Conservation (phyloP, 2,888 invertebrate genomes). For the Drosophila nigritarsus region DNA sequence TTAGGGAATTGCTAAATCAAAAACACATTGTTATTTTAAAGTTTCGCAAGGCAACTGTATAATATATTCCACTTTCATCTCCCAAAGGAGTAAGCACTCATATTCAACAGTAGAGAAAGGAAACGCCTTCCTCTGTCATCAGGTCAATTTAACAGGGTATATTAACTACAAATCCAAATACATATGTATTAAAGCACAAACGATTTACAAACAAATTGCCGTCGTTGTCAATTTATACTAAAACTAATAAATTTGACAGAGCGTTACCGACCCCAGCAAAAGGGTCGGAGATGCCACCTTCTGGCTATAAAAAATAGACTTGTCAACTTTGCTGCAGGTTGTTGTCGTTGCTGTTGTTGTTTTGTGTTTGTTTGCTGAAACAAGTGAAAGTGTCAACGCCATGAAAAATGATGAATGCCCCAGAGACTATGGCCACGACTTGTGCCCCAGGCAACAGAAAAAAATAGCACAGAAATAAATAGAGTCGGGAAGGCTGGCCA, state of each 20-base stretch:
- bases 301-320: conserved; percentile 69
- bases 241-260: conserved; percentile 80
- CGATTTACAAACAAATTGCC: conserved; percentile 69
- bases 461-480: conserved; percentile 21
- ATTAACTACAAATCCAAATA: conserved; percentile 12
- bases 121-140: not conserved
- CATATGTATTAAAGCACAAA: conserved; percentile 22
- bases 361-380: conserved; percentile 67
- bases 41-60: not conserved
- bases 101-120: not conserved
- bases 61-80: not conserved
- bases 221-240: conserved; percentile 76
- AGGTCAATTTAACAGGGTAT: conserved; percentile 14
- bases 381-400: conserved; percentile 80
- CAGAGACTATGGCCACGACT: conserved; percentile 52
- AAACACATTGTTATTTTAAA: not conserved
- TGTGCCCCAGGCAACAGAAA: conserved; percentile 7
- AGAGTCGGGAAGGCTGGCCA: conserved; percentile 55
- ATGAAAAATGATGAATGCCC: conserved; percentile 78
- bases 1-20: not conserved
- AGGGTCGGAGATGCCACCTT: conserved; percentile 26
- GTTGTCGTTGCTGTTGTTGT: conserved; percentile 25
- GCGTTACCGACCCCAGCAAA: conserved; percentile 47
- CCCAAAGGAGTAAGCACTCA: not conserved
- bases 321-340: conserved; percentile 62